These are phyloP conservation scores for Agrochola lychnidis DNA, from an alignment of 2,888 invertebrate genomes.

Conservation along the genomic window DNA sequence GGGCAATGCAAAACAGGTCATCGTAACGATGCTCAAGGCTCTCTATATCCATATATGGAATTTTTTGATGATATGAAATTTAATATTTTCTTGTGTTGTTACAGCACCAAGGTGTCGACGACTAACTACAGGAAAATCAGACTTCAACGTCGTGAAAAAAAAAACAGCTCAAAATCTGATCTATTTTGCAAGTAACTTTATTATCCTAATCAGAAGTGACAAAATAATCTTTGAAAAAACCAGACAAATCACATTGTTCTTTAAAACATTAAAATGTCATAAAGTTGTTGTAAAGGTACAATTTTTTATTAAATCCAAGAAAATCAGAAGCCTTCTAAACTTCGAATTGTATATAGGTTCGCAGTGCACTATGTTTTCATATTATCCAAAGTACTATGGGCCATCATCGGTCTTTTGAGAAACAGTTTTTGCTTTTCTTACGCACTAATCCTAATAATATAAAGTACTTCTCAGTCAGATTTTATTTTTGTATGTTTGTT, in stretches of 20 bases:
- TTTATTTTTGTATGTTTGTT: too few relatives aligned
- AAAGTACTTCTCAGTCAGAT: too few relatives aligned
- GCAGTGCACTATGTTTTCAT: background rate
- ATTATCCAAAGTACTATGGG: background rate
- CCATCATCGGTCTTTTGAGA: background rate
- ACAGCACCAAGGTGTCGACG: background rate
- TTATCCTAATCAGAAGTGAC: background rate
- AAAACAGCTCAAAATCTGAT: conserved; percentile 31
- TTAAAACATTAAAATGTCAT: background rate
- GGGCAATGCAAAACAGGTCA: too few relatives aligned
- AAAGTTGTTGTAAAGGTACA: background rate
- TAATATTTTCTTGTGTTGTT: background rate
- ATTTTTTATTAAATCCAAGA: conserved; percentile 1
- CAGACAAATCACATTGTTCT: background rate
- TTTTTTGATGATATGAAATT: background rate
- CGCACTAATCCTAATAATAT: too few relatives aligned
- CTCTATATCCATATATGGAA: background rate
- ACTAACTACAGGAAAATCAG: conserved; percentile 2
- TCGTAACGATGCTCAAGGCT: background rate
- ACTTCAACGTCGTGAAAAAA: background rate
- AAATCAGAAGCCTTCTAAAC: background rate
- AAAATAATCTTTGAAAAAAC: background rate
- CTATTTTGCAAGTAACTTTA: conserved; percentile 7
- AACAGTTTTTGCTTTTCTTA: too few relatives aligned
- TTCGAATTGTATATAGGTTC: background rate